Conservation (phyloP, 2,888 invertebrate species). For the Lasioglossum oenotherae region DNA sequence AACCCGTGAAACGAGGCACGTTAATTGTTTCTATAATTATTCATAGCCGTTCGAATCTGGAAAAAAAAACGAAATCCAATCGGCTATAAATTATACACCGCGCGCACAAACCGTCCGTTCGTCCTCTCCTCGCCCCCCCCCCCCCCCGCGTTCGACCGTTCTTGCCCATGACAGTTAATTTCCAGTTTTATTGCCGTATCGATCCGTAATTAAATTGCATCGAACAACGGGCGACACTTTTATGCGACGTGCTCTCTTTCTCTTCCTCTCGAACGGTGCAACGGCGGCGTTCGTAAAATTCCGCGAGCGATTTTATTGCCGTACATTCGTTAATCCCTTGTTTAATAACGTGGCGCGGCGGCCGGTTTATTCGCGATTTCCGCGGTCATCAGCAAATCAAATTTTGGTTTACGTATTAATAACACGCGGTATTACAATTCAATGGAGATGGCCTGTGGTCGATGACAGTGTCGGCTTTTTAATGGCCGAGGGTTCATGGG, state of each 20-base stretch:
- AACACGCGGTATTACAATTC: neutral
- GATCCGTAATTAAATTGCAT: constrained; percentile 59
- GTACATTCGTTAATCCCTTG: constrained; percentile 51
- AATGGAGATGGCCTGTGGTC: neutral
- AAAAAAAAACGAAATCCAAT: constrained; percentile 40
- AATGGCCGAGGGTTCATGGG: neutral
- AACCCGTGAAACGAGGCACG: constrained; percentile 15
- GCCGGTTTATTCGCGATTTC: constrained; percentile 27
- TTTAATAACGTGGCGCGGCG: constrained; percentile 40
- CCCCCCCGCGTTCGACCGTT: neutral
- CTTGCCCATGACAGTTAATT: constrained; percentile 49
- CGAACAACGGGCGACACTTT: constrained; percentile 44
- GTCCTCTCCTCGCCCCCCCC: neutral
- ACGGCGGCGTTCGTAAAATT: constrained; percentile 37
- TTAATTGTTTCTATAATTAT: constrained; percentile 52
- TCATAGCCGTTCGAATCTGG: constrained; percentile 39
- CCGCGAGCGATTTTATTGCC: constrained; percentile 44
- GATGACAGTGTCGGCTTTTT: neutral
- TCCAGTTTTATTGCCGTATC: constrained; percentile 60
- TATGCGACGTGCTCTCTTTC: constrained; percentile 13
- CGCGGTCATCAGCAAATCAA: constrained; percentile 23
- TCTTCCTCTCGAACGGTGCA: neutral
- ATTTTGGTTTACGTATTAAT: constrained; percentile 9
- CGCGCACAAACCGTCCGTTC: constrained; percentile 13
- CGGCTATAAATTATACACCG: constrained; percentile 43